A percentile compares a stretch with the other conserved stretches of the same genome.
phyloP scores from a whole-genome alignment of 2,113 vertebrate species.

The Cottus gobio region DNA sequence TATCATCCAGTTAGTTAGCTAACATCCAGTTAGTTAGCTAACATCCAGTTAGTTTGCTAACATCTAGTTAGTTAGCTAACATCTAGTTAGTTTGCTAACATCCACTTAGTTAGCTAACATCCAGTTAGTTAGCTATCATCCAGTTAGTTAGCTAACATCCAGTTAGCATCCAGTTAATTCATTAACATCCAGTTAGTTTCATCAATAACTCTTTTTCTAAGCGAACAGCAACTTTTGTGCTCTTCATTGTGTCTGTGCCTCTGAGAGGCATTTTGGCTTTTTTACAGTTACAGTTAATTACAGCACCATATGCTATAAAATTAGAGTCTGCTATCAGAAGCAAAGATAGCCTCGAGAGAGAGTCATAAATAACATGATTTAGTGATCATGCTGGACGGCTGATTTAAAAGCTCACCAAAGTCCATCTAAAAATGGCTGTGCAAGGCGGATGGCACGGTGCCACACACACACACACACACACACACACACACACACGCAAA shows the following conservation, averaged over 20 bases:
- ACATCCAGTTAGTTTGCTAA: too few species aligned
- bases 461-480: conserved; percentile 12
- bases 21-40: too few species aligned
- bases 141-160: too few species aligned
- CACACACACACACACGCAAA: not conserved
- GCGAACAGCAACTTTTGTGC: not conserved
- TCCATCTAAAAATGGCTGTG: conserved; percentile 38
- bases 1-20: too few species aligned
- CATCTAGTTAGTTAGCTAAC: too few species aligned
- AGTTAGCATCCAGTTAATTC: too few species aligned
- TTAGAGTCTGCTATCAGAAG: not conserved
- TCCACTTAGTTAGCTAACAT: too few species aligned
- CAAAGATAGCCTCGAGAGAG: conserved; percentile 10
- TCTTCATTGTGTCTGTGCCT: not conserved
- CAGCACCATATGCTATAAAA: not conserved
- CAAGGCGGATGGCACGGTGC: conserved; percentile 5
- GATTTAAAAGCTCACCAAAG: conserved; percentile 41
- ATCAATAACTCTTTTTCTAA: not conserved
- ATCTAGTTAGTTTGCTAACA: too few species aligned
- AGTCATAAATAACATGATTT: conserved; percentile 33
- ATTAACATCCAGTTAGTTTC: not conserved
- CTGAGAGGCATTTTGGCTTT: conserved; percentile 1
- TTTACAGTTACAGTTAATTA: conserved; percentile 18
- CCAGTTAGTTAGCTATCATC: too few species aligned
- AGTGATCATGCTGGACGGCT: conserved; percentile 17